Conservation (phyloP, 2,888 invertebrate species). For the Protophormia terraenovae region DNA sequence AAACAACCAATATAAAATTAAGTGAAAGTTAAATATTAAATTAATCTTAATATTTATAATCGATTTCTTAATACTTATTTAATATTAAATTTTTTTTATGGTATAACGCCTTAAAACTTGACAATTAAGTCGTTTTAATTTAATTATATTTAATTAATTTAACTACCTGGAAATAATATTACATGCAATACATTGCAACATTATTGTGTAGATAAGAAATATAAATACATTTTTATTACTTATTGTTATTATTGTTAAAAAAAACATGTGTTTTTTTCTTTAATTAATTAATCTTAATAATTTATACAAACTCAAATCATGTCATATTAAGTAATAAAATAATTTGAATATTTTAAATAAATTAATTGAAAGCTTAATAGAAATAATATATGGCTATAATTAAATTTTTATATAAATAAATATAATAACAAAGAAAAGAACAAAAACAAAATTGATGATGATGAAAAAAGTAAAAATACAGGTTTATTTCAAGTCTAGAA, state of each 20-base stretch:
- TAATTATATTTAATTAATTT: constrained; percentile 13
- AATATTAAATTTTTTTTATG: not conserved
- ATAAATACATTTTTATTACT: too few relatives aligned
- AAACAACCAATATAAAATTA: too few relatives aligned
- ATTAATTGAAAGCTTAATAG: not conserved
- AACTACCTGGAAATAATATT: constrained; percentile 7
- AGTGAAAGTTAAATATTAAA: too few relatives aligned
- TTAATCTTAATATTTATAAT: too few relatives aligned
- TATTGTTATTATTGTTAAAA: too few relatives aligned
- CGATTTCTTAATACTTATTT: too few relatives aligned
- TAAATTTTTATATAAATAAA: not conserved
- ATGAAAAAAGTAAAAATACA: constrained; percentile 3
- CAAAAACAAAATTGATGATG: not conserved
- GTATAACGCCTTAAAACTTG: not conserved
- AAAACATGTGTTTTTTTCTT: constrained; percentile 20
- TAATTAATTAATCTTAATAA: constrained; percentile 15
- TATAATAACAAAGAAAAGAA: not conserved
- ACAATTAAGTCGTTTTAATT: not conserved
- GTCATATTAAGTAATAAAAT: constrained; percentile 30
- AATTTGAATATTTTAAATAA: constrained; percentile 12
- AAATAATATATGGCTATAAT: constrained; percentile 3
- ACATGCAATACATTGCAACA: not conserved
- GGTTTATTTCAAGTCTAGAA: too few relatives aligned
- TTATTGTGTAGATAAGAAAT: too few relatives aligned
- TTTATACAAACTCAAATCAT: constrained; percentile 22